phyloP scores from a whole-genome alignment of 2,888 invertebrate species.

The Drosophila crucigera region DNA sequence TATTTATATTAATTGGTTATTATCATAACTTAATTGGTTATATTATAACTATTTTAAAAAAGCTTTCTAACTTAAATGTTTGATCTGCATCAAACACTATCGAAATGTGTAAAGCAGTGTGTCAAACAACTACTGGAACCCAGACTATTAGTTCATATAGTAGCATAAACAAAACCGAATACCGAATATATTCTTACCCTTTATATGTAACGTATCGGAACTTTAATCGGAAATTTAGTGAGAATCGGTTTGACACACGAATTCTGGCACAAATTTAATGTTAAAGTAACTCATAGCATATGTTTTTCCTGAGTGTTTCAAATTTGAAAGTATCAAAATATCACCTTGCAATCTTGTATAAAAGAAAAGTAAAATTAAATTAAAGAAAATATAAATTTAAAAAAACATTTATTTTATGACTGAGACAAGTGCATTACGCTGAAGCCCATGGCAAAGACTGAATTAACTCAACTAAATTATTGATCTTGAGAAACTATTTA shows the following conservation, averaged over 20 bases:
- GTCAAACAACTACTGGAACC: neutral
- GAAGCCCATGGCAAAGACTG: neutral
- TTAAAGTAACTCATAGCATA: neutral
- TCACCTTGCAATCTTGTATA: neutral
- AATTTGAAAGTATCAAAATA: neutral
- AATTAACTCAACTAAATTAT: slow-evolving; percentile 6
- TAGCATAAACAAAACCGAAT: neutral
- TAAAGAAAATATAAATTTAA: neutral
- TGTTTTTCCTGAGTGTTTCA: neutral
- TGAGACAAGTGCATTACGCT: neutral
- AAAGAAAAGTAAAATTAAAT: neutral
- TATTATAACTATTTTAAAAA: neutral
- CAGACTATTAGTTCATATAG: neutral
- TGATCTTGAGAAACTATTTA: slow-evolving; percentile 13
- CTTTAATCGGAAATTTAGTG: neutral
- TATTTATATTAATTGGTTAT: neutral
- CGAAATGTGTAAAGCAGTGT: neutral
- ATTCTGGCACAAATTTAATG: neutral
- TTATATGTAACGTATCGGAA: neutral
- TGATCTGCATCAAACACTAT: neutral
- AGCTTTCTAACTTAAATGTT: neutral
- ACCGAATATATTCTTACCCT: neutral
- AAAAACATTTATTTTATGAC: neutral
- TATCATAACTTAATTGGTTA: neutral
- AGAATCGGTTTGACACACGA: too few relatives aligned